Evolutionary conservation across 2,797 vertebrate genomes (phyloP).

Genomic region (Schizopygopsis pylzovi): DNA sequence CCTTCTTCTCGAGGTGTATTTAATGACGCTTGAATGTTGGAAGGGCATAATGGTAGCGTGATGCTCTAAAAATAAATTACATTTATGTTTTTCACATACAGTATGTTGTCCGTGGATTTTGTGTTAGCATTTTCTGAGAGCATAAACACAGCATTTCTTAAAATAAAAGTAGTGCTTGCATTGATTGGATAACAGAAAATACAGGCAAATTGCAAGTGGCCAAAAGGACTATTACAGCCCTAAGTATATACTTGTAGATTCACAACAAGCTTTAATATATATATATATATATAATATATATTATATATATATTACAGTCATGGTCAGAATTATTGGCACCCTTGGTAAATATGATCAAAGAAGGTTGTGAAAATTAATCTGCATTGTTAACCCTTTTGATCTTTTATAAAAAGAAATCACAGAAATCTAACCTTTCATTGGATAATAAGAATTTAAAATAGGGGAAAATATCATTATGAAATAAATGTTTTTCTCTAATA

Average conservation of each 20-base stretch:
- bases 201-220: not conserved
- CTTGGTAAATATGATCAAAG: too few species aligned
- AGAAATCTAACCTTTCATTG: too few species aligned
- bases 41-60: not conserved
- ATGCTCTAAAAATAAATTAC: not conserved
- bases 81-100: conserved; percentile 16
- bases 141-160: not conserved
- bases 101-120: not conserved
- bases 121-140: not conserved
- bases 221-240: not conserved
- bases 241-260: not conserved
- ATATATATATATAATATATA: too few species aligned
- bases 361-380: too few species aligned
- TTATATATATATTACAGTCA: too few species aligned
- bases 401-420: too few species aligned
- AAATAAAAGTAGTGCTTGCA: not conserved
- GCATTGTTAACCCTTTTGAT: too few species aligned
- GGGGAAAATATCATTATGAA: too few species aligned
- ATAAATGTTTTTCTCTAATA: too few species aligned
- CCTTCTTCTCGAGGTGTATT: not conserved
- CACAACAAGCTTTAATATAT: not conserved
- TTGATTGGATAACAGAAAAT: not conserved
- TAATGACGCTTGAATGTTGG: not conserved
- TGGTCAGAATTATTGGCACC: too few species aligned
- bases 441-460: too few species aligned